Evolutionary conservation across 1,140 invertebrate genomes (phyloP).

Genomic region (Drosophila pseudoananassae): DNA sequence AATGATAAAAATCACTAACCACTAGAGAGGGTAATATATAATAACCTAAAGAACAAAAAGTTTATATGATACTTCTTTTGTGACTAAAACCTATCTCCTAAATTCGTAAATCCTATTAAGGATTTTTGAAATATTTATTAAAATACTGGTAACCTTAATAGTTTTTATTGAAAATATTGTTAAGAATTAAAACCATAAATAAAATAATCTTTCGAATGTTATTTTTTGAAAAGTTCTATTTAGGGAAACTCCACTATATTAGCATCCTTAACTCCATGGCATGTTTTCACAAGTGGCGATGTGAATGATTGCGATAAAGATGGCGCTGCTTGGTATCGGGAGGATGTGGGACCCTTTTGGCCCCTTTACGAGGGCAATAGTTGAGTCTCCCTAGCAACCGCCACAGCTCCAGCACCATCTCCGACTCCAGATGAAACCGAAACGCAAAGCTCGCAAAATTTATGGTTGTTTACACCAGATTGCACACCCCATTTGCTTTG

Average conservation of each 20-base stretch:
- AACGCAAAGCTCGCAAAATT: conserved; percentile 56
- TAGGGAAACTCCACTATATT: conserved; percentile 14
- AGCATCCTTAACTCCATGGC: conserved; percentile 20
- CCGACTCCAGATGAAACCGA: conserved; percentile 19
- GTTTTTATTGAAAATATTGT: too few species aligned
- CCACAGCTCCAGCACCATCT: not conserved
- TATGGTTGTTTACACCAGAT: conserved; percentile 81
- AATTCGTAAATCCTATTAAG: too few species aligned
- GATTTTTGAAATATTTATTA: not conserved
- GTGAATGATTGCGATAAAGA: conserved; percentile 79
- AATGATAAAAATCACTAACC: conserved; percentile 1
- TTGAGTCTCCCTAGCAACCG: conserved; percentile 42
- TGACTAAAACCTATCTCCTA: not conserved
- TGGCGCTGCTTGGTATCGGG: conserved; percentile 28
- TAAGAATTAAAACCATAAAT: too few species aligned
- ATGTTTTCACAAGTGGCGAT: conserved; percentile 75
- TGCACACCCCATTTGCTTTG: conserved; percentile 82
- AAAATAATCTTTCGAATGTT: too few species aligned
- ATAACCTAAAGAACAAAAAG: not conserved
- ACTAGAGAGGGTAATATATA: not conserved
- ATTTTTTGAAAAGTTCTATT: not conserved
- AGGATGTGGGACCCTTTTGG: conserved; percentile 9
- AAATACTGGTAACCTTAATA: not conserved
- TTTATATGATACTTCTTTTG: too few species aligned
- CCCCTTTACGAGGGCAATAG: conserved; percentile 66